Evolutionary conservation across 2,888 invertebrate genomes (phyloP), one percentile per base, ranked within the genome.

Genomic region (Aporophyla nigra): DNA sequence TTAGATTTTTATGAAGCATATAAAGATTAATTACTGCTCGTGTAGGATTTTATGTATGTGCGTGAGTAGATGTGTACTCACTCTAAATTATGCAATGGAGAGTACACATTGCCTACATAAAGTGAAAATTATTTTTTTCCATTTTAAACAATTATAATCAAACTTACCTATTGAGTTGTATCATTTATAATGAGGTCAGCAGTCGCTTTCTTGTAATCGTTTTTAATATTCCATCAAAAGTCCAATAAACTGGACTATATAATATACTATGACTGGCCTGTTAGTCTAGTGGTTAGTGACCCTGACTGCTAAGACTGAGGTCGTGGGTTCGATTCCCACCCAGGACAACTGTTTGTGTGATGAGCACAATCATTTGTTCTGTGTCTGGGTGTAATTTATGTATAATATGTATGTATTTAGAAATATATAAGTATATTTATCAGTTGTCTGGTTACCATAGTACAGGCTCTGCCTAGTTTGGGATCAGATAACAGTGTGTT

Each of bases 1-100:
- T 84, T 84, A 59, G 40, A 14, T 58, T 84, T 83, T 83, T 77
- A 83, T 77, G 83, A 72, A 65, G 62, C 73, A 53, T 69, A 56
- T 71, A 71, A 77, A 74, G 69, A 62, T 74, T 77, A 49, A 56
- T 76, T 51, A 65, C 5, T 81, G 33, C 61, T 49, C 33, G 61
- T 70, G 10, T 54, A 21, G 24, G 49, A n/a, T 71, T 83, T 80
- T 24, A 71, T 84, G 73, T 46, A 21, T 9, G 19, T 49, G 24
- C 24, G 53, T 51, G 0, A 40, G 19, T 63, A 54, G 9, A 61
- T 43, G 62, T 14, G n/a, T 43, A 62, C 59, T 21, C 14, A 49
- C 24, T 46, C 9, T 21, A 49, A 58, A 76, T 81, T 54, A 62
- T 53, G 24, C 49, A 63, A 76, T 49, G 33, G n/a, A 40, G 71